Percentiles rank a stretch among this genome's conserved stretches.
phyloP scores from a whole-genome alignment of 37 sponge, comb jelly and placozoan genomes.

The Ephydatia muelleri region DNA sequence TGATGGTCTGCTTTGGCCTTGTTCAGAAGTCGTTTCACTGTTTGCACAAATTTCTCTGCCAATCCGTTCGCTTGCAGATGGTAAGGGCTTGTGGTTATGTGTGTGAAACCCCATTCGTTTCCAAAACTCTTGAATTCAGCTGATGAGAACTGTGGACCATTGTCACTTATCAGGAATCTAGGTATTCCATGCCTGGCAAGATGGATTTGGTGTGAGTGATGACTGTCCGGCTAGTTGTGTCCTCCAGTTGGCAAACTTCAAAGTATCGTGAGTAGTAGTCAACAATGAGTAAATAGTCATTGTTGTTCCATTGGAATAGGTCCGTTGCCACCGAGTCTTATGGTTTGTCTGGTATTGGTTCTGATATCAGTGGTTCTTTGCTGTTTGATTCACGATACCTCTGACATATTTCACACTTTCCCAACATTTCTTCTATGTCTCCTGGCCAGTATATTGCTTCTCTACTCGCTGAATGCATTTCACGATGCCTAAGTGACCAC shows the following conservation, averaged over 20 bases:
- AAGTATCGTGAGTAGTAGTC: constrained; percentile 71
- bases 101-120: constrained; percentile 40
- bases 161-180: constrained; percentile 51
- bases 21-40: constrained; percentile 42
- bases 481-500: constrained; percentile 46
- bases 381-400: constrained; percentile 16
- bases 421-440: constrained; percentile 32
- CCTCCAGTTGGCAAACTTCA: constrained; percentile 42
- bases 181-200: constrained; percentile 76
- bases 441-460: constrained; percentile 52
- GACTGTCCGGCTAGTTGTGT: constrained; percentile 27
- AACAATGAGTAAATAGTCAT: constrained; percentile 45
- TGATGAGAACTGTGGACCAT: constrained; percentile 73
- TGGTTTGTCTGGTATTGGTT: constrained; percentile 37
- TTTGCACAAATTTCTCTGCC: constrained; percentile 57
- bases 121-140: constrained; percentile 29
- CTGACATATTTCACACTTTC: constrained; percentile 24
- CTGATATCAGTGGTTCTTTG: constrained; percentile 24
- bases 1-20: constrained; percentile 7
- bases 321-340: constrained; percentile 62
- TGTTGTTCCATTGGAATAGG: constrained; percentile 41
- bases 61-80: constrained; percentile 67
- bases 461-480: constrained; percentile 35
- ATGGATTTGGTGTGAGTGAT: constrained; percentile 37
- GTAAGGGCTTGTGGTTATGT: constrained; percentile 60